Conservation (phyloP, 1,140 invertebrate species). For the Drosophila bipectinata region DNA sequence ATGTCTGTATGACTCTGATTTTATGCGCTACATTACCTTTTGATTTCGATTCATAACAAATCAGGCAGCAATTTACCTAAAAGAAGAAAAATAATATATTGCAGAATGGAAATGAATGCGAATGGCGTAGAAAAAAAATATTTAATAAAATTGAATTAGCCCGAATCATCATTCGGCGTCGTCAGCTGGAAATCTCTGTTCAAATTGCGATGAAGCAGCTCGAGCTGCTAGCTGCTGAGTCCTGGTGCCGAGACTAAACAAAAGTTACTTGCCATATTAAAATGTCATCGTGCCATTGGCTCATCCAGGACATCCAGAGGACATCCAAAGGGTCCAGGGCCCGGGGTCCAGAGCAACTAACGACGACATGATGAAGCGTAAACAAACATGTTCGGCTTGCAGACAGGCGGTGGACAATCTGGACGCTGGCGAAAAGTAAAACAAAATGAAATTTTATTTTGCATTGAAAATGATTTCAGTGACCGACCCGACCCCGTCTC, state of each 20-base stretch:
- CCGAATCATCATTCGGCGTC: conserved; percentile 49
- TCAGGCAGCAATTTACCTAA: conserved; percentile 76
- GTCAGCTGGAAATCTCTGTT: conserved; percentile 52
- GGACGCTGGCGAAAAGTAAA: conserved; percentile 59
- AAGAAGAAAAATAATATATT: conserved; percentile 60
- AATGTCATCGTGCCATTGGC: conserved; percentile 79
- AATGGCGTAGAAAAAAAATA: conserved; percentile 53
- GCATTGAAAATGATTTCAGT: conserved; percentile 73
- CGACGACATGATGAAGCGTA: conserved; percentile 82
- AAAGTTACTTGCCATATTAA: conserved; percentile 79
- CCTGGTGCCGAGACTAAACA: conserved; percentile 56
- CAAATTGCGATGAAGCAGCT: conserved; percentile 66
- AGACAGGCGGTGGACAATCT: conserved; percentile 51
- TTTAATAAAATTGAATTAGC: conserved; percentile 64
- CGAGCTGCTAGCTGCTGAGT: conserved; percentile 9
- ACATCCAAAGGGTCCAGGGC: conserved; percentile 2
- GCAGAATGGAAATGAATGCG: conserved; percentile 50
- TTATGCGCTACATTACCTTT: conserved; percentile 82
- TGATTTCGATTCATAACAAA: conserved; percentile 80
- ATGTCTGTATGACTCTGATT: conserved; percentile 80
- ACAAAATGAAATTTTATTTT: conserved; percentile 82
- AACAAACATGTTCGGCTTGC: conserved; percentile 78
- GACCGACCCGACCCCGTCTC: conserved; percentile 17
- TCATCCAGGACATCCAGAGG: conserved; percentile 23
- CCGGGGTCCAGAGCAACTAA: conserved; percentile 54